Base-by-base conservation (phyloP, 1,140 invertebrate genomes). In the Adoxophyes honmai region DNA sequence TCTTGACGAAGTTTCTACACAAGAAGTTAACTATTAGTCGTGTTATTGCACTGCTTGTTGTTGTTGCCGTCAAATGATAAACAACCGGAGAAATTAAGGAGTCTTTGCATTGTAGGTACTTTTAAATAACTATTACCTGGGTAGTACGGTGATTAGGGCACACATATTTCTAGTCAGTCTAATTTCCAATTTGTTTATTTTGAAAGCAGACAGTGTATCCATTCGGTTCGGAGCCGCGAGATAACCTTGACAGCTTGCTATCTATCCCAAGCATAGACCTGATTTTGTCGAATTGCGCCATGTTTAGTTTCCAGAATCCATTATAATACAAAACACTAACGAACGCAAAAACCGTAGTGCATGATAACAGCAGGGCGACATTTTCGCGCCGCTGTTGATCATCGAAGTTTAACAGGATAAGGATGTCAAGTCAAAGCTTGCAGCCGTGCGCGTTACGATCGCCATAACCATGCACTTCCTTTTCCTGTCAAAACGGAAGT, bases 401-500 rank as follows among this genome's bases (percentile, higher is more conserved):
- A 58, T 59, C 21, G 51, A 52, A 60, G 59, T 54, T 52, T 66
- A 73, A 85, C 80, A 85, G 81, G 81, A 85, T 83, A 76, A 76
- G 81, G 79, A 83, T 83, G 65, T 82, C 60, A 70, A 60, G 63
- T 58, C 60, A 44, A 28, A 28, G 21, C 39, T 48, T 57, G 62
- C 42, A 55, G 66, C 68, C 69, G 72, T 68, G 73, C 70, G 52
- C 62, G 60, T 67, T 73, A 73, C 61, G 59, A 71, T 72, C 66
- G 64, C 64, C 67, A 69, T 65, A 72, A 60, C 62, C 60, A 73
- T 38, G 34, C 66, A 83, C 80, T 86, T 86, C 82, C 82, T 86
- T 84, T 86, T 86, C 82, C 82, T 86, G 82, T 80, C 65, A 54
- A 42, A 70, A 74, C 80, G 82, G 79, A 86, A 86, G 82, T 84